Evolutionary conservation across 2,113 vertebrate genomes (phyloP).

Genomic region (Herpetotheres cachinnans): DNA sequence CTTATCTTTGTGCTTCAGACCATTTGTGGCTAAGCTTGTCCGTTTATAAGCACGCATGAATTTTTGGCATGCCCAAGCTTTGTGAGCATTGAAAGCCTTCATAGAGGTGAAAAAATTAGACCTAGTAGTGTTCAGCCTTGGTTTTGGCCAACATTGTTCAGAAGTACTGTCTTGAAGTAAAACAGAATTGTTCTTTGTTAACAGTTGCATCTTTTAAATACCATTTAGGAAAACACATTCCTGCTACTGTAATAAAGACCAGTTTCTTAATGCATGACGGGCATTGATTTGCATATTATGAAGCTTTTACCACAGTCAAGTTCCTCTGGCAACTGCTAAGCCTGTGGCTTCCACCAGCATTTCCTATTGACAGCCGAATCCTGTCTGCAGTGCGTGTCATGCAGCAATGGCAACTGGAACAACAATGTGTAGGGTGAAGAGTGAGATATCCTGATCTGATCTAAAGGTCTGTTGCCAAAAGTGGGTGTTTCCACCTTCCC

Average conservation of each 20-base stretch:
- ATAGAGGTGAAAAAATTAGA: background rate
- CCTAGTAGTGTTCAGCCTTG: background rate
- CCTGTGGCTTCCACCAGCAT: background rate
- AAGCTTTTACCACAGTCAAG: background rate
- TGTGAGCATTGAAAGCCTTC: background rate
- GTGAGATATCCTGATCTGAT: background rate
- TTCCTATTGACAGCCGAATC: background rate
- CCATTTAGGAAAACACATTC: background rate
- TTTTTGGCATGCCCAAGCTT: background rate
- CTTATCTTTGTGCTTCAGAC: background rate
- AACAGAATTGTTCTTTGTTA: background rate
- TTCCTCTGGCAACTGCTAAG: background rate
- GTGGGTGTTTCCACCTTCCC: background rate
- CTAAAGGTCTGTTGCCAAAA: background rate
- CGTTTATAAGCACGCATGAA: background rate
- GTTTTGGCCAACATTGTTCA: background rate
- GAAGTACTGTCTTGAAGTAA: background rate
- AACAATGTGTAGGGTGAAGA: background rate
- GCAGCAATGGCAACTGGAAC: background rate
- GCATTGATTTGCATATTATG: background rate
- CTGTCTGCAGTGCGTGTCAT: background rate
- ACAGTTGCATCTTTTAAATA: background rate
- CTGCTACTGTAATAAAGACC: background rate
- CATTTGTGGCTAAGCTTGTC: background rate
- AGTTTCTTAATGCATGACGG: background rate